These are phyloP conservation scores for Heliconius nattereri DNA, from an alignment of 1,140 invertebrate genomes.

Conservation along the genomic window DNA sequence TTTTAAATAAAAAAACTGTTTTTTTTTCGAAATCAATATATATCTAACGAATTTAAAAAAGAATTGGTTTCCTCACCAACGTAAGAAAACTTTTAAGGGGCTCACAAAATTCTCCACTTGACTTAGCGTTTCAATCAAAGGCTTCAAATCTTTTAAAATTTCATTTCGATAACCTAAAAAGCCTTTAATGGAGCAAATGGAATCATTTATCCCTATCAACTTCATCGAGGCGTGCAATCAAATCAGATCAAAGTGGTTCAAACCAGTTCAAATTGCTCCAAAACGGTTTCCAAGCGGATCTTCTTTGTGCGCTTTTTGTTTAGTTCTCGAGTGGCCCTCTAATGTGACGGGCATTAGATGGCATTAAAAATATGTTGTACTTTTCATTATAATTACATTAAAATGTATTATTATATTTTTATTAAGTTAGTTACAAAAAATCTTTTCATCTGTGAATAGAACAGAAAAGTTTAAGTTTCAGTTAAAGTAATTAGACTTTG, in stretches of 20 bases:
- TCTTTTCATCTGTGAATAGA: too few species aligned
- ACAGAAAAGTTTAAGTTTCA: too few species aligned
- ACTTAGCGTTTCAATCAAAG: conserved; percentile 36
- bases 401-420: neutral
- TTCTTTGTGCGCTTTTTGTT: conserved; percentile 36
- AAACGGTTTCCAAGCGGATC: conserved; percentile 18
- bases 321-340: conserved; percentile 24
- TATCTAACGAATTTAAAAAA: neutral
- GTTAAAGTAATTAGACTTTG: too few species aligned
- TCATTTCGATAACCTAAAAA: conserved; percentile 39
- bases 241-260: conserved; percentile 40
- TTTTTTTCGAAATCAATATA: too few species aligned
- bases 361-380: conserved; percentile 10
- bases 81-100: conserved; percentile 1
- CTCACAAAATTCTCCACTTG: conserved; percentile 17
- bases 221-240: conserved; percentile 38
- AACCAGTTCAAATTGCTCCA: conserved; percentile 22
- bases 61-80: neutral
- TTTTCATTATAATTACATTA: neutral
- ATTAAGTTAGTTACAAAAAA: too few species aligned
- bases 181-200: conserved; percentile 37
- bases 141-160: conserved; percentile 36
- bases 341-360: conserved; percentile 12
- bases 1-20: too few species aligned
- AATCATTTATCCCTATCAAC: conserved; percentile 41